Percentiles rank a stretch among this genome's conserved stretches.
Evolutionary conservation across 2,113 vertebrate species (phyloP).

Genomic region (Ailurus styani): DNA sequence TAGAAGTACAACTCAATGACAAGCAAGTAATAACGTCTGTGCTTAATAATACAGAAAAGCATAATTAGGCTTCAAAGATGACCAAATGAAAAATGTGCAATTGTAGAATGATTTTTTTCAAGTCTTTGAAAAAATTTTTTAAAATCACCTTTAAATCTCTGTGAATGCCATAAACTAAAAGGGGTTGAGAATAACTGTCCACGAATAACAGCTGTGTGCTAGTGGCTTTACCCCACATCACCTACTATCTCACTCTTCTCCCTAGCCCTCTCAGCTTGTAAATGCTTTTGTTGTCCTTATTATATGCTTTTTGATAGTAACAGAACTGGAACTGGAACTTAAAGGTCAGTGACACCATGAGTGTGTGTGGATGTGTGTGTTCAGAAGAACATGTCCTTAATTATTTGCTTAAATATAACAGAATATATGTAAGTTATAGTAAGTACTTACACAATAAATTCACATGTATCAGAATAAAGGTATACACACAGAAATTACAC

Average conservation of each 20-base stretch:
- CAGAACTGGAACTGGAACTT: neutral
- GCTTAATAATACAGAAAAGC: neutral
- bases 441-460: neutral
- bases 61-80: constrained; percentile 1
- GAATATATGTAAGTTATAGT: neutral
- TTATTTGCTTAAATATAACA: constrained; percentile 22
- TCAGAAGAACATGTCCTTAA: neutral
- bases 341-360: neutral
- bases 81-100: neutral
- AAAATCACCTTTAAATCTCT: neutral
- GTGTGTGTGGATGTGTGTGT: neutral
- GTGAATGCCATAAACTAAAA: neutral
- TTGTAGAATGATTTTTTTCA: neutral
- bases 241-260: neutral
- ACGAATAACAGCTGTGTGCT: neutral
- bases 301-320: neutral
- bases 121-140: neutral
- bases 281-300: constrained; percentile 8
- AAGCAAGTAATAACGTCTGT: neutral
- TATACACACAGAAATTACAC: neutral
- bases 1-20: neutral
- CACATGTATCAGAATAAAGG: neutral
- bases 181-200: neutral
- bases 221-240: neutral
- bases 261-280: neutral